phyloP scores from a whole-genome alignment of 2,888 invertebrate genomes.

The Erebia epiphron region DNA sequence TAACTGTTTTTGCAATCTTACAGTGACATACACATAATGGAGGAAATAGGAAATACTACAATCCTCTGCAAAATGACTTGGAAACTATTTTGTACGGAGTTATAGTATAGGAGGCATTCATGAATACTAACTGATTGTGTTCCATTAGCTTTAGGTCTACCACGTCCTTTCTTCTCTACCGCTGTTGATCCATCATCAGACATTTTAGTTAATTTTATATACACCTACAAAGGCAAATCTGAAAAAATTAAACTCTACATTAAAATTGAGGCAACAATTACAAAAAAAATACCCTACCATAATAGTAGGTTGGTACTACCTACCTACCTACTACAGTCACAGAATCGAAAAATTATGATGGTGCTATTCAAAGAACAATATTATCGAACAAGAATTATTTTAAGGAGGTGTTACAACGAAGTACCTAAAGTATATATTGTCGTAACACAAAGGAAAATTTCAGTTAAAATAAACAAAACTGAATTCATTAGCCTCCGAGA shows the following conservation, averaged over 20 bases:
- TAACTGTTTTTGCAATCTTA: no score
- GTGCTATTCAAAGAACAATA: background rate
- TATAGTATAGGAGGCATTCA: background rate
- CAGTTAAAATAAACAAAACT: slow-evolving; percentile 48
- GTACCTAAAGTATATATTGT: no score
- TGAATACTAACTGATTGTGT: slow-evolving; percentile 66
- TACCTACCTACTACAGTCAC: no score
- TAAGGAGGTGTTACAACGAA: no score
- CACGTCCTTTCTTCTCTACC: slow-evolving; percentile 81
- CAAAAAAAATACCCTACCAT: slow-evolving; percentile 15
- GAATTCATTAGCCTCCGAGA: slow-evolving; percentile 60
- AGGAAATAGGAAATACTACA: background rate
- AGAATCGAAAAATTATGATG: background rate
- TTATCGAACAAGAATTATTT: background rate
- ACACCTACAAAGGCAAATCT: slow-evolving; percentile 53
- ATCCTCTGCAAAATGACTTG: background rate
- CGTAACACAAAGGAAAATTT: slow-evolving; percentile 36
- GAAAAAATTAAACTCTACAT: slow-evolving; percentile 43
- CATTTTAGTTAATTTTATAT: slow-evolving; percentile 60
- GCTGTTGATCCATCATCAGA: slow-evolving; percentile 80
- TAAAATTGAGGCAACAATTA: background rate
- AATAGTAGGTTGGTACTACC: no score
- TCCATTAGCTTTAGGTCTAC: slow-evolving; percentile 79
- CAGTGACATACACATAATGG: no score
- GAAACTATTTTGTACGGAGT: background rate